A percentile compares a stretch with the other conserved stretches of the same genome.
Conservation (phyloP, 2,113 vertebrate species). For the Corythoichthys intestinalis region DNA sequence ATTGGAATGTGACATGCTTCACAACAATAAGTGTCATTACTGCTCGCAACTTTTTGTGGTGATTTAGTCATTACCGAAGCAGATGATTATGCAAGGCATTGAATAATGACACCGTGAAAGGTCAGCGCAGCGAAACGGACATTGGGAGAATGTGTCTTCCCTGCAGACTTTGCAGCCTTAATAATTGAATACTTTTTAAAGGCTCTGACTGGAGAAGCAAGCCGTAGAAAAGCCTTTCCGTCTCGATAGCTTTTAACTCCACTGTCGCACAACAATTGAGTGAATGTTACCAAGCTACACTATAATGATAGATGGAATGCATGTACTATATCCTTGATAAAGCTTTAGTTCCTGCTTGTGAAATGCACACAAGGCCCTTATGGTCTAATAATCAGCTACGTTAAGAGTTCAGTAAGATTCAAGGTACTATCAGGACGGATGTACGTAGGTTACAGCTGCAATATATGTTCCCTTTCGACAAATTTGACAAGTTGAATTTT, state of each 20-base stretch:
- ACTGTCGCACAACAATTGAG: conserved; percentile 28
- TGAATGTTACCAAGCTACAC: conserved; percentile 15
- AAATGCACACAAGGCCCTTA: not conserved
- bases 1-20: conserved; percentile 29
- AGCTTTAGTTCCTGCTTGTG: conserved; percentile 18
- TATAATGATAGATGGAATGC: conserved; percentile 37
- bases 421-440: not conserved
- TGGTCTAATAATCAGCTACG: conserved; percentile 11
- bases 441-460: not conserved
- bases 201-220: conserved; percentile 34
- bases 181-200: conserved; percentile 60
- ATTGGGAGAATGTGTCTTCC: conserved; percentile 48
- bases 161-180: conserved; percentile 51
- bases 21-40: conserved; percentile 9
- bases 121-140: conserved; percentile 59
- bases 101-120: conserved; percentile 63
- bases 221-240: conserved; percentile 32
- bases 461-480: not conserved
- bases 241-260: conserved; percentile 57
- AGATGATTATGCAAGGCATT: conserved; percentile 47
- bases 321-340: conserved; percentile 6
- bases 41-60: conserved; percentile 47
- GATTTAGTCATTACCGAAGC: conserved; percentile 54
- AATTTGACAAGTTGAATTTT: not conserved
- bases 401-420: conserved; percentile 3